A percentile compares a stretch with the other conserved stretches of the same genome.
phyloP scores from a whole-genome alignment of 2,888 invertebrate species.

The Parnassius glacialis region DNA sequence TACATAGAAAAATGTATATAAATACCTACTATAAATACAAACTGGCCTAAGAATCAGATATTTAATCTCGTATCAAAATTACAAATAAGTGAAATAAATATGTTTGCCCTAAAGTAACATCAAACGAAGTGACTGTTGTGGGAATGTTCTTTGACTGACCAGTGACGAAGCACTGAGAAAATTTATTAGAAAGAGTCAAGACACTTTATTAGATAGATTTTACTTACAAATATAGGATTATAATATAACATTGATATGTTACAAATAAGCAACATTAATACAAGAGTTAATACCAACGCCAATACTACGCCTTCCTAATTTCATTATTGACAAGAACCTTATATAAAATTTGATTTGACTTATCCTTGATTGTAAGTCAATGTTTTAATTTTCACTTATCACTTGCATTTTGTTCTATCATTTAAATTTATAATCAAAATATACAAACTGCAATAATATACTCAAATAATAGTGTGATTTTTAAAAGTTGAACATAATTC shows the following conservation, averaged over 20 bases:
- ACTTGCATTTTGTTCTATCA: too few species aligned
- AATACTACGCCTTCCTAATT: not conserved
- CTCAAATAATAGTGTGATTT: too few species aligned
- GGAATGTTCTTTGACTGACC: slow-evolving; percentile 24
- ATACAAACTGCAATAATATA: too few species aligned
- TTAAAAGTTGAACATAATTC: too few species aligned
- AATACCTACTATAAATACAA: slow-evolving; percentile 25
- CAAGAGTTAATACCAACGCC: not conserved
- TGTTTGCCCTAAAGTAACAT: slow-evolving; percentile 17
- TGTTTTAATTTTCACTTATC: too few species aligned
- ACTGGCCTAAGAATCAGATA: slow-evolving; percentile 29
- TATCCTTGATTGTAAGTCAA: too few species aligned
- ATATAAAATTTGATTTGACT: too few species aligned
- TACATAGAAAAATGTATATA: slow-evolving; percentile 40
- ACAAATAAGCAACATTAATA: not conserved
- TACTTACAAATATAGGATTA: not conserved
- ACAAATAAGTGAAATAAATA: slow-evolving; percentile 23
- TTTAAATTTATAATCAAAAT: too few species aligned
- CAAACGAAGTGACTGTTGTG: slow-evolving; percentile 33
- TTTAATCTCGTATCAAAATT: slow-evolving; percentile 1
- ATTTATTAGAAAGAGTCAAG: too few species aligned
- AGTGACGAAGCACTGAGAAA: slow-evolving; percentile 19
- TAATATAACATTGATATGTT: slow-evolving; percentile 7
- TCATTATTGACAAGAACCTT: too few species aligned
- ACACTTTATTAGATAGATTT: too few species aligned